Conservation (phyloP, 2,888 invertebrate genomes). For the Plebejus melissa region DNA sequence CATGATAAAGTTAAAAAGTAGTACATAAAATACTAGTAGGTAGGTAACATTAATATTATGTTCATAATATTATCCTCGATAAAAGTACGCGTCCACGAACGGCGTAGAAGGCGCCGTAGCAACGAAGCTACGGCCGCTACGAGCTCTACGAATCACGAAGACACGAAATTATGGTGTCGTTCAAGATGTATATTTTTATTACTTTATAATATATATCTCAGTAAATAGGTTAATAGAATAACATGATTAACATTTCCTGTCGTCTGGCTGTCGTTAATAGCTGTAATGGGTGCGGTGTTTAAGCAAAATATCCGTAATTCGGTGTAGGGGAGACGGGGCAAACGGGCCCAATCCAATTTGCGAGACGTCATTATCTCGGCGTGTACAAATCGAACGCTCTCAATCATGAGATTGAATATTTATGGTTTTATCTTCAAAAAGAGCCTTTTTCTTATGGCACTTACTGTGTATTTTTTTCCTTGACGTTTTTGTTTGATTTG, state of each 20-base stretch:
- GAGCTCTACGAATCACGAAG: background rate
- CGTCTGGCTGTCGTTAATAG: slow-evolving; percentile 8
- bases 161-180: too few relatives aligned
- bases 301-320: slow-evolving; percentile 20
- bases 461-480: background rate
- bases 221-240: background rate
- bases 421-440: slow-evolving; percentile 3
- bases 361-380: slow-evolving; percentile 29
- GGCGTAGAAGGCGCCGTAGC: background rate
- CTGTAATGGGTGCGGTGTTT: slow-evolving; percentile 9
- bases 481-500: background rate
- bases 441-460: background rate
- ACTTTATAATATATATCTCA: too few relatives aligned
- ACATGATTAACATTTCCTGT: background rate
- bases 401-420: slow-evolving; percentile 17
- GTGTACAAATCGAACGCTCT: slow-evolving; percentile 23
- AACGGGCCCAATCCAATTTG: slow-evolving; percentile 65
- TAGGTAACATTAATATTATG: background rate
- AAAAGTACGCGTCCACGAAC: too few relatives aligned
- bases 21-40: too few relatives aligned
- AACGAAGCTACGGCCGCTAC: background rate
- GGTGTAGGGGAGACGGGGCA: slow-evolving; percentile 34
- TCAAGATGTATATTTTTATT: too few relatives aligned
- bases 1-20: background rate
- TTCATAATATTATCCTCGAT: background rate